Evolutionary conservation across 2,888 invertebrate species (phyloP), one percentile per base, ranked within the genome.

Genomic region (Caenorhabditis panamensis): DNA sequence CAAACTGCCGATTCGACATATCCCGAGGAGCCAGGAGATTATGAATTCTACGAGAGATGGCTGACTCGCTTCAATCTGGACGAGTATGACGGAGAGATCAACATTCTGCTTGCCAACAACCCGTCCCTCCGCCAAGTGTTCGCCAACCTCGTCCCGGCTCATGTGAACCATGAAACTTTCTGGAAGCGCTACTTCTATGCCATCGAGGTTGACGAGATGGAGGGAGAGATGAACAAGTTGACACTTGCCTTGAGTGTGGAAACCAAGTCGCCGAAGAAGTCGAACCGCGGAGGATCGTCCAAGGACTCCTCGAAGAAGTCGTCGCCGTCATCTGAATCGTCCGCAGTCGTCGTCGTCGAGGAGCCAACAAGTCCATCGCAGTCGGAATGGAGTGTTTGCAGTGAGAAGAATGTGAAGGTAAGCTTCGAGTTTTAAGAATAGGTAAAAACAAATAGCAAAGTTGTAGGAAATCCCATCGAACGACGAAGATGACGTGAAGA

Each of bases 131-230:
- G 93, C 79, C 91, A 93, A 11, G 93, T 94, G 87, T 94, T 94
- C 86, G 92, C 93, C 61, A 93, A 93, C 88, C 92, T 95, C 79
- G 94, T 93, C 36, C 93, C 93, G 13, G 86, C 91, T 11, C 86
- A 90, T 41, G 91, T 95, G 18, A 93, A 94, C 1, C 94, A 95
- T 88, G 93, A 94, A 22, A 93, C 94, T 80, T 95, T 95, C 92
- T 95, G 95, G 95, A 94, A 94, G 90, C 93, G 95, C 61, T 95
- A 95, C 91, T 93, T 95, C 88, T 95, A 95, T 92, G 94, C 94
- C 89, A 94, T 85, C 37, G 83, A 85, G 37, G 54, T 87, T 20
- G 86, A 87, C 36, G 89, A 89, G 64, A 66, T 87, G 69, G 88
- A 88, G 28, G 87, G 86, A 44, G 85, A 87, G 62, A 79, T 84